These are phyloP conservation scores for Drosophila lacicola DNA, from an alignment of 2,888 invertebrate species.

Conservation along the genomic window DNA sequence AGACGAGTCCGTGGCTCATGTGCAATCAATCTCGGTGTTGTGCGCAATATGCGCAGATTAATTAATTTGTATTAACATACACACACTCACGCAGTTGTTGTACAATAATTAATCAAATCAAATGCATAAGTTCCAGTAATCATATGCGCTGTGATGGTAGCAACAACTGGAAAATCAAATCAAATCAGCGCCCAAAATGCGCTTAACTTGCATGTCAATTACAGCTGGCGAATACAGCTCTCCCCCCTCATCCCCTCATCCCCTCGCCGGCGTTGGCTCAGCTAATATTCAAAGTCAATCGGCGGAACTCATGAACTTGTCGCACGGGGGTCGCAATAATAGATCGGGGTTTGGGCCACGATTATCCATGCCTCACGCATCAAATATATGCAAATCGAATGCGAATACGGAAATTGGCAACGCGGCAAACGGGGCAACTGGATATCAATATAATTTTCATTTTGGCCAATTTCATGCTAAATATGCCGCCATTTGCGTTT, in stretches of 20 bases:
- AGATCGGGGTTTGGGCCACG: conserved; percentile 51
- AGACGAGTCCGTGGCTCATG: background rate
- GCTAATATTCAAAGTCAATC: conserved; percentile 79
- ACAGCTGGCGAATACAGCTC: conserved; percentile 58
- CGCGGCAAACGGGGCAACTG: conserved; percentile 2
- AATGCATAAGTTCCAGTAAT: conserved; percentile 75
- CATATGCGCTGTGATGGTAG: conserved; percentile 66
- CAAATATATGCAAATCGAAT: conserved; percentile 79
- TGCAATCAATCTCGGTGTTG: conserved; percentile 71
- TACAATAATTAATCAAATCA: conserved; percentile 75
- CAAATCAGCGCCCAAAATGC: conserved; percentile 74
- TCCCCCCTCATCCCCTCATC: background rate
- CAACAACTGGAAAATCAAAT: conserved; percentile 69
- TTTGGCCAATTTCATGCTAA: conserved; percentile 73
- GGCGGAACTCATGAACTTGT: conserved; percentile 72
- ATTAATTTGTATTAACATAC: conserved; percentile 71
- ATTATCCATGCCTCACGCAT: conserved; percentile 71
- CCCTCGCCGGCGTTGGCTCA: background rate
- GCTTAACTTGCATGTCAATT: conserved; percentile 76
- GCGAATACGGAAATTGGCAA: conserved; percentile 54
- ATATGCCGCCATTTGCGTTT: conserved; percentile 76
- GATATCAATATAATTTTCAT: conserved; percentile 51
- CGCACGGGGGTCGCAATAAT: conserved; percentile 45
- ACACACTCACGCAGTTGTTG: conserved; percentile 48
- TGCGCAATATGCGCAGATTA: conserved; percentile 74